Percentiles rank a stretch among this genome's conserved stretches.
Evolutionary conservation across 2,797 vertebrate species (phyloP).

Genomic region (Phoebastria nigripes): DNA sequence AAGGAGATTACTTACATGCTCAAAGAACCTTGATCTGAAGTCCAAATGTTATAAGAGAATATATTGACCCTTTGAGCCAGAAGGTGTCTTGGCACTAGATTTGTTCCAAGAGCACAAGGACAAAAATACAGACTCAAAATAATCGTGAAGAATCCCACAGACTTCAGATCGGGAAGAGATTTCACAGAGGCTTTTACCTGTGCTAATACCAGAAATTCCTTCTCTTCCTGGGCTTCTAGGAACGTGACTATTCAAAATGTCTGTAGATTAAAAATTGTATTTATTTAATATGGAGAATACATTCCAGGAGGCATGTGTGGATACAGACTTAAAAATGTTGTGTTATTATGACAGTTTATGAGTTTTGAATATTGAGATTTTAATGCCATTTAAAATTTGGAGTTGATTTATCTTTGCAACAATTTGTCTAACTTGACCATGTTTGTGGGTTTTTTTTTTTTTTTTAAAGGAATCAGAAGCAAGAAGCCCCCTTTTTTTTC

Average conservation of each 20-base stretch:
- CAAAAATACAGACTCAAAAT: neutral
- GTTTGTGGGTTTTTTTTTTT: neutral
- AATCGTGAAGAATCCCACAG: neutral
- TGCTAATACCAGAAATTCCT: neutral
- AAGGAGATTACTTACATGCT: neutral
- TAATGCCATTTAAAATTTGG: neutral
- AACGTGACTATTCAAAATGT: neutral
- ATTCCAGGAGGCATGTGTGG: neutral
- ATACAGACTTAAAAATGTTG: neutral
- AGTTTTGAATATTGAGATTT: neutral
- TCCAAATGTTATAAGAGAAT: neutral
- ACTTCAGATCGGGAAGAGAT: neutral
- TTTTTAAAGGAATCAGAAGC: neutral
- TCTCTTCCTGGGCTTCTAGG: neutral
- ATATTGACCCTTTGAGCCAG: neutral
- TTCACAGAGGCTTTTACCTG: neutral
- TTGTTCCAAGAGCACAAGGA: neutral
- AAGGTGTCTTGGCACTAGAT: neutral
- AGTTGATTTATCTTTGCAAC: neutral
- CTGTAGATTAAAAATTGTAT: neutral
- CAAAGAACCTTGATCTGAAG: neutral
- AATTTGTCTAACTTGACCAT: neutral
- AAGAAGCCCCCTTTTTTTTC: neutral
- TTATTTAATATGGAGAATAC: neutral
- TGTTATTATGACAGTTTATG: neutral